Base-by-base conservation (phyloP, 2,797 vertebrate genomes). In the Anguilla marmorata region DNA sequence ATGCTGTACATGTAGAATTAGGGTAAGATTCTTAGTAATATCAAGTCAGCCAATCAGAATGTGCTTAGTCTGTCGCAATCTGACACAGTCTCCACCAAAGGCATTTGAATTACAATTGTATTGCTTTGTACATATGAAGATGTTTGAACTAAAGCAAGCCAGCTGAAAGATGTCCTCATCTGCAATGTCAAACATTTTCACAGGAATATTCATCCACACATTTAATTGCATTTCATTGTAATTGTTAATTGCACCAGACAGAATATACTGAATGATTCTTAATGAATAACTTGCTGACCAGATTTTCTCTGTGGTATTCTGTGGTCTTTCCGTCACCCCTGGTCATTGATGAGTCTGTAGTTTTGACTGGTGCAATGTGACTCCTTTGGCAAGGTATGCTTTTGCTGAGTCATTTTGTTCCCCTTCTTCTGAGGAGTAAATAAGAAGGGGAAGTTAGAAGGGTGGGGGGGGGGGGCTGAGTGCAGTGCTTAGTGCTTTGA, bases 341-440 rank as follows among this genome's bases (percentile, higher is more conserved):
- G 19, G 79, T 82, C 19, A 50, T 48, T 48, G 79, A n/a, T 82
- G 79, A 82, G 79, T 82, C 72, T 37, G 19, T 82, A 82, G 79
- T 82, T 80, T 30, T 41, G 7, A 6, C 69, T 82, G 45, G 41
- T 82, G 79, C 45, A 82, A 82, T 82, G 21, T 82, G 79, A 82
- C 79, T 50, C 45, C 45, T 79, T 80, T 80, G 76, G 41, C 37
- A 80, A 48, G 37, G 37, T 80, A 50, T 48, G 41, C 12, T 50
- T 48, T 50, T 82, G 79, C 79, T 48, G 79, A 82, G 79, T 82
- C 79, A 82, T n/a, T 48, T 30, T n/a, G 21, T 24, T 21, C 45
- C 24, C 21, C 45, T 7, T 7, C 37, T 80, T 45, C 37, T 80
- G 76, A 21, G 37, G 37, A 80, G 76, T 48, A 41, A 45, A 45